Evolutionary conservation across 2,797 vertebrate species (phyloP), one percentile per base, ranked within the genome.

Genomic region (Tadarida brasiliensis): DNA sequence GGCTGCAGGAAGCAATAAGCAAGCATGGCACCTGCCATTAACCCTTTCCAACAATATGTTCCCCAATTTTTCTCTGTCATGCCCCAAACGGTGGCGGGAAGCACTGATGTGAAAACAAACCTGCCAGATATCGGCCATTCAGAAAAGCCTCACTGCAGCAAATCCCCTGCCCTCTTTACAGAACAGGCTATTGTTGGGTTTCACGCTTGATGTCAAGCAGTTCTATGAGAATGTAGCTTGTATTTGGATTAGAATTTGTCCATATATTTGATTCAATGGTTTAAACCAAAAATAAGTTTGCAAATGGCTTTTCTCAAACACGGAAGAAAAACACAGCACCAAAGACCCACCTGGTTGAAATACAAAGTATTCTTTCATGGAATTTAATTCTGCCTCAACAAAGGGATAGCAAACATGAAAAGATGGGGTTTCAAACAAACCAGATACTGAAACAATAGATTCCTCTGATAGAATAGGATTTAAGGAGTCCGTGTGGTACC

Each of bases 21-120:
- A 97, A 57, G 87, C 14, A 67, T 33, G 67, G 2, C 76, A 94
- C 57, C 59, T 95, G 95, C 76, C 95, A 85, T 98, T 98, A 98
- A 98, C 94, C 96, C 98, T 97, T 98, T 98, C 95, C 65, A 95
- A 54, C 35, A 7, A n/a, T 76, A 92, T 93, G 94, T 91, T 84
- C 89, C 91, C 71, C 87, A 44, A 95, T 94, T 51, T 83, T 92
- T 59, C 15, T 39, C 49, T 74, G 30, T 95, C 47, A 20, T 77
- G 11, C 51, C 77, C 30, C 39, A 81, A 54, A 67, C 59, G 47
- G 61, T 63, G 20, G 26, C 39, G 24, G 44, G 24, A 84, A 91
- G 26, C 24, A 51, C 24, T 10, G 33, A 14, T 12, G 28, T 82
- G 63, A 80, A 91, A 89, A 85, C 3, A 35, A 96, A 71, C 44